Percentiles rank a stretch among this genome's conserved stretches.
phyloP scores from a whole-genome alignment of 2,888 invertebrate species.

The Platycheirus albimanus region DNA sequence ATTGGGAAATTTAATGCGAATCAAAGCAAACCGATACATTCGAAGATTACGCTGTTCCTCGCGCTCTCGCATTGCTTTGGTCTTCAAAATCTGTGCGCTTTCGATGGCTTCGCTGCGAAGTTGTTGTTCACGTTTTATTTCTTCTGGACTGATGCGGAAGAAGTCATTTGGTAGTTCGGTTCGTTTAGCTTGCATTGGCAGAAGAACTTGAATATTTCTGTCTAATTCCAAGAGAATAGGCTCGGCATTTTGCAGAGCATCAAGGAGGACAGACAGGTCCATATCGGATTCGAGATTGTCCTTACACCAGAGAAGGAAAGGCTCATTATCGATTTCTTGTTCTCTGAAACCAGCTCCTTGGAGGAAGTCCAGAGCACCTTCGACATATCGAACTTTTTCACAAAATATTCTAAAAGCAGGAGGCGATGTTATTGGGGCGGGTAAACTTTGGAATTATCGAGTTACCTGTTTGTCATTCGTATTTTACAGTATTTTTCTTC shows the following conservation, averaged over 20 bases:
- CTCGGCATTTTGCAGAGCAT: constrained; percentile 91
- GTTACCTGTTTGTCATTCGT: constrained; percentile 89
- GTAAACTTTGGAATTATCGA: background rate
- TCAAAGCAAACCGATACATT: constrained; percentile 92
- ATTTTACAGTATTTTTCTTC: constrained; percentile 96
- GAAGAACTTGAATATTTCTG: constrained; percentile 91
- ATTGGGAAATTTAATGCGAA: constrained; percentile 94
- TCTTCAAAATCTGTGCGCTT: constrained; percentile 91
- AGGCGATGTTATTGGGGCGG: background rate
- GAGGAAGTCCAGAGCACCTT: constrained; percentile 92
- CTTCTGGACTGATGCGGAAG: constrained; percentile 91
- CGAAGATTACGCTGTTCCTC: constrained; percentile 91
- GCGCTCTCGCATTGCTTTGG: constrained; percentile 97
- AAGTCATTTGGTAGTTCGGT: constrained; percentile 92
- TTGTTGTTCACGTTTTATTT: constrained; percentile 92
- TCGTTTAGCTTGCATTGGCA: constrained; percentile 89
- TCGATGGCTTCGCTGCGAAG: constrained; percentile 90
- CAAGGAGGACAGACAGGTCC: constrained; percentile 86
- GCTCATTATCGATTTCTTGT: constrained; percentile 86
- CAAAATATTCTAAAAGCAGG: constrained; percentile 84
- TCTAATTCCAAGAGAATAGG: constrained; percentile 93
- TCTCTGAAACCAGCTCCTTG: constrained; percentile 92
- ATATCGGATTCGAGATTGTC: constrained; percentile 83
- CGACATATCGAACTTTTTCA: constrained; percentile 91
- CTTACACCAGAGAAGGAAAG: constrained; percentile 87